Conservation (phyloP, 2,113 vertebrate species). For the Notechis scutatus region DNA sequence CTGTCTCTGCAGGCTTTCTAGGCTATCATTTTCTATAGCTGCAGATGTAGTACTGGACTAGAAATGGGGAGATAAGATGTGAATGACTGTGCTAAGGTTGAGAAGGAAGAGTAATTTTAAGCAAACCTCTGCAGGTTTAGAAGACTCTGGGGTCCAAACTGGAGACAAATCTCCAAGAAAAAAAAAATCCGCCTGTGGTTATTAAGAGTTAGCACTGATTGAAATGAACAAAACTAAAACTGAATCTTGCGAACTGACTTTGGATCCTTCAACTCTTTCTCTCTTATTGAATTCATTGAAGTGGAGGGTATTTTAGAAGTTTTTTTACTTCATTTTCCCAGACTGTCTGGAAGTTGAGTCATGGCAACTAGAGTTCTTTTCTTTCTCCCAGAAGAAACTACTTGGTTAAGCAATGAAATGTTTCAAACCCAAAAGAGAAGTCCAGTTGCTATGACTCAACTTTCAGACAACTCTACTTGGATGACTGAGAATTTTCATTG, state of each 20-base stretch:
- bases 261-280: not conserved
- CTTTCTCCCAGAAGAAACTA: not conserved
- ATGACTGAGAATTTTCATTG: not conserved
- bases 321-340: not conserved
- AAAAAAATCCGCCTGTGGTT: not conserved
- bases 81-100: not conserved
- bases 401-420: not conserved
- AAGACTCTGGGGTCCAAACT: not conserved
- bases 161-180: not conserved
- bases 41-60: not conserved
- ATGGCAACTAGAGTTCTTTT: no score
- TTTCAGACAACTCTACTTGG: not conserved
- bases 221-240: not conserved
- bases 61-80: not conserved
- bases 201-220: not conserved
- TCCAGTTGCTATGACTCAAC: not conserved
- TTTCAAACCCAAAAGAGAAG: not conserved
- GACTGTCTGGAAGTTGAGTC: not conserved
- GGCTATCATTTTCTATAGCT: not conserved
- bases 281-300: not conserved
- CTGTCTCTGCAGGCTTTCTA: not conserved
- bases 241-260: not conserved
- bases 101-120: not conserved
- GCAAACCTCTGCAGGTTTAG: not conserved
- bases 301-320: not conserved